These are phyloP conservation scores for Dysmachus trigonus DNA, from an alignment of 2,888 invertebrate species.

Conservation along the genomic window DNA sequence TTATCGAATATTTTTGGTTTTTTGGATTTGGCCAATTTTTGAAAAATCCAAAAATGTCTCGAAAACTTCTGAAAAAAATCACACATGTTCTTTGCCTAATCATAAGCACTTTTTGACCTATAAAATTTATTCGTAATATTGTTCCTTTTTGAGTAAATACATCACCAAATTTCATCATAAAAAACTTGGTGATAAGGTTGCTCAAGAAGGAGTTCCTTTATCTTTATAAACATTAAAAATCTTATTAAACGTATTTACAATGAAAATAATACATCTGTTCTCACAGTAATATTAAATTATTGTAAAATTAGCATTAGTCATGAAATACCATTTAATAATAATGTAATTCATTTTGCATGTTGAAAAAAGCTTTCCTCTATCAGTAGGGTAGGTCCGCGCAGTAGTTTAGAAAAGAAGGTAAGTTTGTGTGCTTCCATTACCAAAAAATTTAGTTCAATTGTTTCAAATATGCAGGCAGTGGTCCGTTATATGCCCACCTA, in stretches of 20 bases:
- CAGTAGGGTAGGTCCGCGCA: no score
- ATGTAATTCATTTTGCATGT: background rate
- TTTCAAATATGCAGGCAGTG: background rate
- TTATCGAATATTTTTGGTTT: no score
- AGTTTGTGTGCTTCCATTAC: background rate
- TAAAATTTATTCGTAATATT: no score
- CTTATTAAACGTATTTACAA: background rate
- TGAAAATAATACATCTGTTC: background rate
- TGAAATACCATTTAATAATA: background rate
- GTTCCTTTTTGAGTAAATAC: no score
- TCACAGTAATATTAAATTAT: no score
- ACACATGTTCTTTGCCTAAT: no score
- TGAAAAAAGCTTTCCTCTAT: background rate
- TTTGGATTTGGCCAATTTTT: no score
- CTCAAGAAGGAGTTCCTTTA: background rate
- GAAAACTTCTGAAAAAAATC: no score
- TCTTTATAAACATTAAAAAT: background rate
- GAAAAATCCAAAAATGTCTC: no score
- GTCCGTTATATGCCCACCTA: slow-evolving; percentile 58
- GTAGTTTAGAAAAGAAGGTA: background rate
- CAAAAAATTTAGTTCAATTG: background rate
- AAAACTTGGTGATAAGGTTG: no score
- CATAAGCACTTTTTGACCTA: no score
- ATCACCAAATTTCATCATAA: background rate
- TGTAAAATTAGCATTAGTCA: no score